Evolutionary conservation across 2,888 invertebrate species (phyloP).

Genomic region (Serripes groenlandicus): DNA sequence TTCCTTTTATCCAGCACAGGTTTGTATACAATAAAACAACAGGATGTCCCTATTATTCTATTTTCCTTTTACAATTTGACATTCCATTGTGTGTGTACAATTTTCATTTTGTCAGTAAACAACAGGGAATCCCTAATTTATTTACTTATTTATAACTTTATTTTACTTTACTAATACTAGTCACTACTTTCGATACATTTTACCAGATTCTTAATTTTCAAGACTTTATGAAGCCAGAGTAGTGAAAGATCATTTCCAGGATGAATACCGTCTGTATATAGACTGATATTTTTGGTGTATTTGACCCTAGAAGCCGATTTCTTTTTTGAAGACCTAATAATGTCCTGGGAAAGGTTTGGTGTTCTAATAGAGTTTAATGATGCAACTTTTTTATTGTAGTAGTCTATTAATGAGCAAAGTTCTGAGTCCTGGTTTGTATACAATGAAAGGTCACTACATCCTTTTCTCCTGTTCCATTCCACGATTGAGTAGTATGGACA

Average conservation of each 20-base stretch:
- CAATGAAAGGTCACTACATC: not conserved
- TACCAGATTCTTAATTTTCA: not conserved
- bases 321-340: not conserved
- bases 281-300: not conserved
- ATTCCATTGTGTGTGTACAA: not conserved
- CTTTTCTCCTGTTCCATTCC: not conserved
- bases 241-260: not conserved
- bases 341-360: not conserved
- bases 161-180: not conserved
- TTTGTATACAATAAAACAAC: not conserved
- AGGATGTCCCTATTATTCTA: not conserved
- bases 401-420: not conserved
- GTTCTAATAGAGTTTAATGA: not conserved
- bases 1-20: too few relatives aligned
- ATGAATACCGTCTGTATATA: not conserved
- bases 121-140: not conserved
- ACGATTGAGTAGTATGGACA: not conserved
- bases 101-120: not conserved
- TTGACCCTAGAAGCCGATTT: not conserved
- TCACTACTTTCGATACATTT: not conserved
- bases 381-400: not conserved
- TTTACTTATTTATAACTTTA: not conserved
- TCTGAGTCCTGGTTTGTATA: not conserved
- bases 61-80: not conserved
- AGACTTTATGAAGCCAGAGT: not conserved